phyloP scores from a whole-genome alignment of 2,888 invertebrate species.

The Sinohyriopsis cumingii region DNA sequence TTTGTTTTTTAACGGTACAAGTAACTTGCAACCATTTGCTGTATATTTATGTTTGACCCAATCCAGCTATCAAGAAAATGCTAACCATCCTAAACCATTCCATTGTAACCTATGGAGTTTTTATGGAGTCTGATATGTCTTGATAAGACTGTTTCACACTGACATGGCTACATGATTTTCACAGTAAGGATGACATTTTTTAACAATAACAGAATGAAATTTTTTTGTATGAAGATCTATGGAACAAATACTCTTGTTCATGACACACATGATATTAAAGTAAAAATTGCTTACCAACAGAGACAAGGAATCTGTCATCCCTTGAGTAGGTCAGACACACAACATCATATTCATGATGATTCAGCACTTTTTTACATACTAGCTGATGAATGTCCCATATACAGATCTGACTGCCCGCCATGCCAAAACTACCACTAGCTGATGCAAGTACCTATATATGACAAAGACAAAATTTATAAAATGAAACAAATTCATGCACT shows the following conservation, averaged over 20 bases:
- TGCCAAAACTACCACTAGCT: constrained; percentile 63
- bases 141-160: too few species aligned
- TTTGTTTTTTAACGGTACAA: too few species aligned
- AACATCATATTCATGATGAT: constrained; percentile 63
- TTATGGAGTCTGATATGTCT: too few species aligned
- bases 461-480: not conserved
- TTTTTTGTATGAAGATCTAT: too few species aligned
- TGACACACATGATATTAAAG: constrained; percentile 12
- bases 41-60: too few species aligned
- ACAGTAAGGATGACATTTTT: too few species aligned
- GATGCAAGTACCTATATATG: constrained; percentile 64
- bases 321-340: constrained; percentile 65
- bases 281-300: constrained; percentile 60
- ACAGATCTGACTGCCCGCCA: constrained; percentile 64
- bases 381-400: constrained; percentile 65
- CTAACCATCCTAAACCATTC: too few species aligned
- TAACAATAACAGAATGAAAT: too few species aligned
- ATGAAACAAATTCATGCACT: not conserved
- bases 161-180: too few species aligned
- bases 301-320: constrained; percentile 68
- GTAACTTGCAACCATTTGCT: too few species aligned
- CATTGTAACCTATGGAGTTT: too few species aligned
- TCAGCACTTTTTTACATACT: constrained; percentile 59
- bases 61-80: too few species aligned
- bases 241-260: not conserved